Evolutionary conservation across 2,797 vertebrate genomes (phyloP), one percentile per base, ranked within the genome.

Genomic region (Cyprinodon diabolis): DNA sequence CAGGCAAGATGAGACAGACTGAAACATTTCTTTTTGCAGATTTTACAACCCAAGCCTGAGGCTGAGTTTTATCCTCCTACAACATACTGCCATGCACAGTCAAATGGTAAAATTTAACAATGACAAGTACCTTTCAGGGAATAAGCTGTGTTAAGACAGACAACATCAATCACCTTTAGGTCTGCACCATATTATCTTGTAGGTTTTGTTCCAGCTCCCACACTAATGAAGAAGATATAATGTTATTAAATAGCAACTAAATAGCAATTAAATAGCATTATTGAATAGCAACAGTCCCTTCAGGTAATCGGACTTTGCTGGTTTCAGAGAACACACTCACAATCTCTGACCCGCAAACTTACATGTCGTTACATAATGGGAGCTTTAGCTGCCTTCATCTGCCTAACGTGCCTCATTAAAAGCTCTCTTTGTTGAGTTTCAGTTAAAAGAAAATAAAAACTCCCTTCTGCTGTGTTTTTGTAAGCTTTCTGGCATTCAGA

Each of bases 321-420:
- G 75, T 30, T 82, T 82, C 76, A 89, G 76, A 67, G 66, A 69
- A 65, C 65, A 67, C 35, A 66, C 55, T 48, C 40, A 62, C 66
- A 65, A 54, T 66, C 43, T 48, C 76, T 77, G 69, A 82, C 86
- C 74, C 58, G 82, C 85, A 78, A 71, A 79, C 67, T 23, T 1
- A 0, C 4, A 72, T 19, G 54, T 58, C 51, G 66, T 74, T 71
- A 60, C 55, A 71, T 70, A 75, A 8, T 65, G 55, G 51, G 68
- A 76, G 71, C 54, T 49, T 80, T 1, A 37, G 58, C 69, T 66
- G 70, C 71, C 21, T 77, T 66, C 77, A 48, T 73, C 72, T 82
- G 55, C 78, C 72, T 88, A 85, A 85, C 88, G 66, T 76, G 65
- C 86, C 89, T 88, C 89, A 87, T 88, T 89, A 87, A 79, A 84